These are phyloP conservation scores for Petromus typicus DNA, from an alignment of 2,113 vertebrate species.

Conservation along the genomic window DNA sequence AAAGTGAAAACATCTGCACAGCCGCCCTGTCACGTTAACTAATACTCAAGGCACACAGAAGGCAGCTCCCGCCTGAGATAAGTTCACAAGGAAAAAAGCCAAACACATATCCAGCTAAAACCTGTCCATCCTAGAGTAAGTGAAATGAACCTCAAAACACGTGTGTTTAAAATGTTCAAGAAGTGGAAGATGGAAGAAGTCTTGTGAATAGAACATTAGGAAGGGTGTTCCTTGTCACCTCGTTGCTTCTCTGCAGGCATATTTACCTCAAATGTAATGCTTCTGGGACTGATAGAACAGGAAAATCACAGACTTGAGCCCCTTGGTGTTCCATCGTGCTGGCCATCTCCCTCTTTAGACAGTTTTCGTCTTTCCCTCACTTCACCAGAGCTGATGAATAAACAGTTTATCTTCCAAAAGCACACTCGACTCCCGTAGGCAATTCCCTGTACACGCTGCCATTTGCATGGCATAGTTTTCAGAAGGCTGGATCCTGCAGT, in stretches of 20 bases:
- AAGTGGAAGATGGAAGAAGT: not conserved
- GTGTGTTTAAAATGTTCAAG: not conserved
- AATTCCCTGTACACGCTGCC: not conserved
- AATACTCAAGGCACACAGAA: not conserved
- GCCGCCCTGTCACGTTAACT: not conserved
- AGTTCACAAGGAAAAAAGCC: not conserved
- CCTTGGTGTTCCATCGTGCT: not conserved
- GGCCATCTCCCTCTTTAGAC: conserved; percentile 6
- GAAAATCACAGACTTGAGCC: not conserved
- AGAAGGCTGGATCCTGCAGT: not conserved
- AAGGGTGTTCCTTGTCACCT: not conserved
- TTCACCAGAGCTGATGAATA: not conserved
- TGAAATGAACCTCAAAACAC: conserved; percentile 17
- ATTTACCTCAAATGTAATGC: conserved; percentile 5
- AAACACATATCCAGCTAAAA: not conserved
- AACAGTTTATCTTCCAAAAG: conserved; percentile 21
- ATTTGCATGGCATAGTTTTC: not conserved
- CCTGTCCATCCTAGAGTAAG: not conserved
- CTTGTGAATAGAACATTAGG: not conserved
- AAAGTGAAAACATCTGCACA: not conserved
- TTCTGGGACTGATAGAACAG: conserved; percentile 18
- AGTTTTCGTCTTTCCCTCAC: not conserved
- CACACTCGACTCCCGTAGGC: not conserved
- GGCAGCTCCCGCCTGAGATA: not conserved
- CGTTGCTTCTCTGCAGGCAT: not conserved